Evolutionary conservation across 2,888 invertebrate species (phyloP).

Genomic region (Lochmaea crataegi): DNA sequence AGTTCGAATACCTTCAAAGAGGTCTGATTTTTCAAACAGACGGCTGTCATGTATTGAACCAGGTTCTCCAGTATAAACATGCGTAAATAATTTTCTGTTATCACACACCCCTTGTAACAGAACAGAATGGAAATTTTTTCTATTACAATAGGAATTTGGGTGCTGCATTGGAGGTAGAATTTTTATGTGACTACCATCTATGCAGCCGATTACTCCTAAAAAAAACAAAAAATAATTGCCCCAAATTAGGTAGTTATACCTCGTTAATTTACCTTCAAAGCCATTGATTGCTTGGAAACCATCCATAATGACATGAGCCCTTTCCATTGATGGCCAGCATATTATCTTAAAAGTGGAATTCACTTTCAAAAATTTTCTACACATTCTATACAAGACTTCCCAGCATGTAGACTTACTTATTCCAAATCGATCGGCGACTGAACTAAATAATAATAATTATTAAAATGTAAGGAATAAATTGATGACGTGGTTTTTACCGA

Average conservation of each 20-base stretch:
- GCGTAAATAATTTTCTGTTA: conserved; percentile 40
- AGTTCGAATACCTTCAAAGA: conserved; percentile 31
- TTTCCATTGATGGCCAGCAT: not conserved
- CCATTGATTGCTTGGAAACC: conserved; percentile 19
- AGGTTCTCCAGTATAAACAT: conserved; percentile 45
- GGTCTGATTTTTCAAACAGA: conserved; percentile 44
- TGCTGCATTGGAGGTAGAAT: conserved; percentile 46
- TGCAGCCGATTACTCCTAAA: conserved; percentile 14
- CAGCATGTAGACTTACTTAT: conserved; percentile 20
- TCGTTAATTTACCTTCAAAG: not conserved
- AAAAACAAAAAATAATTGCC: no score
- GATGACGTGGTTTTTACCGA: no score
- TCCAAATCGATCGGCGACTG: conserved; percentile 28
- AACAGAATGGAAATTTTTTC: no score
- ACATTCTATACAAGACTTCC: conserved; percentile 23
- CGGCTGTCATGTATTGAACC: conserved; percentile 43
- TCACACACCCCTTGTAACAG: conserved; percentile 45
- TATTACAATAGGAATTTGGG: no score
- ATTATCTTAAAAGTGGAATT: not conserved
- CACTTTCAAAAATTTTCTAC: conserved; percentile 12
- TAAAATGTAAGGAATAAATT: no score
- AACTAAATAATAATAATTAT: not conserved
- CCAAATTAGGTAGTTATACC: not conserved
- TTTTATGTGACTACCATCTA: conserved; percentile 46
- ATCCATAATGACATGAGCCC: not conserved